These are phyloP conservation scores for Pachyrhynchus sulphureomaculatus DNA, from an alignment of 1,140 invertebrate species.

Conservation along the genomic window DNA sequence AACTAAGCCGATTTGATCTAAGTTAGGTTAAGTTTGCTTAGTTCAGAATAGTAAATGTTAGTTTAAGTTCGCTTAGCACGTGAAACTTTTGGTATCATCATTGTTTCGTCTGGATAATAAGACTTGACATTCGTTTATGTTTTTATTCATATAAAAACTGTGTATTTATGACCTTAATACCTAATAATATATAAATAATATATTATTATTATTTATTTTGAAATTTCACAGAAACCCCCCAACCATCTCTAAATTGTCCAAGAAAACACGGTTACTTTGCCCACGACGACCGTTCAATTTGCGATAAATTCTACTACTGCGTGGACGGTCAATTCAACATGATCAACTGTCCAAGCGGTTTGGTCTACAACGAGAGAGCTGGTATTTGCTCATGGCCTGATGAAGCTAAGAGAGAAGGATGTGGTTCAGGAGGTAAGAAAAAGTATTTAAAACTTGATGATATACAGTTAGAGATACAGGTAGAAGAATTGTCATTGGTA, in stretches of 20 bases:
- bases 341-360: conserved; percentile 82
- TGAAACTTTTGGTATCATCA: too few species aligned
- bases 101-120: too few species aligned
- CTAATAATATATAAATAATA: not conserved
- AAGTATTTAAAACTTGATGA: conserved; percentile 11
- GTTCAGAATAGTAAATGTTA: too few species aligned
- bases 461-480: not conserved
- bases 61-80: too few species aligned
- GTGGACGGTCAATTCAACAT: conserved; percentile 87
- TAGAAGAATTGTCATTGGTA: not conserved
- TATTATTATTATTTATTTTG: not conserved
- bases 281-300: conserved; percentile 75
- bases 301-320: conserved; percentile 90
- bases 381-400: conserved; percentile 92
- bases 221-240: conserved; percentile 66
- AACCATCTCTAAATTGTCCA: conserved; percentile 72
- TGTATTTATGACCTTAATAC: too few species aligned
- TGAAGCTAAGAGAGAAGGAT: conserved; percentile 83
- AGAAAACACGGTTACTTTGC: conserved; percentile 86
- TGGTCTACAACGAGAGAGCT: conserved; percentile 85
- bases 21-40: too few species aligned
- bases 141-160: too few species aligned
- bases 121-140: too few species aligned
- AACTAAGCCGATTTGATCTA: too few species aligned
- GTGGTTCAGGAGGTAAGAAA: conserved; percentile 68